Percentiles rank a stretch among this genome's conserved stretches.
phyloP scores from a whole-genome alignment of 2,113 vertebrate genomes.

The Atractosteus spatula region DNA sequence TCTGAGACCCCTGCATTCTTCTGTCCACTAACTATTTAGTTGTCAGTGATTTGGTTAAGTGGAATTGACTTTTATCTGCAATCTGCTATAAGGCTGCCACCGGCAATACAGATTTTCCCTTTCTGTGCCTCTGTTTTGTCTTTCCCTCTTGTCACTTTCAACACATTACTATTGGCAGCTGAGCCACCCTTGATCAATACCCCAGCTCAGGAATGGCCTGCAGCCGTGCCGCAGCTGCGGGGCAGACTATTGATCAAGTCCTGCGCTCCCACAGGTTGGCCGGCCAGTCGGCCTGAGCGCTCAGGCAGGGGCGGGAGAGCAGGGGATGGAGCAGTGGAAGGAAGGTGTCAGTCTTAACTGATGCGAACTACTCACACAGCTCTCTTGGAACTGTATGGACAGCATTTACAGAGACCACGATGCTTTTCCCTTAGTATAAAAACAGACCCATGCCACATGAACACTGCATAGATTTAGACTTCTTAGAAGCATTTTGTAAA shows the following conservation, averaged over 20 bases:
- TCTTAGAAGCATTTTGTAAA: too few species aligned
- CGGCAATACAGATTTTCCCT: constrained; percentile 75
- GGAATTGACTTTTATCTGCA: constrained; percentile 95
- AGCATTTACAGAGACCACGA: too few species aligned
- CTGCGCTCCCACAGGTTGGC: constrained; percentile 81
- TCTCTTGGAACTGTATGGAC: background rate
- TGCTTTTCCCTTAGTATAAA: too few species aligned
- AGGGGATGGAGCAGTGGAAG: constrained; percentile 8
- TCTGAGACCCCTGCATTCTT: constrained; percentile 71
- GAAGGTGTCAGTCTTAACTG: background rate
- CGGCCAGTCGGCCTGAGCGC: constrained; percentile 49
- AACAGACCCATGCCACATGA: too few species aligned
- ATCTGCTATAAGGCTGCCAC: constrained; percentile 81
- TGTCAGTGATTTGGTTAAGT: constrained; percentile 93
- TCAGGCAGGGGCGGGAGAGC: constrained; percentile 44
- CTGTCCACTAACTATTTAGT: constrained; percentile 92
- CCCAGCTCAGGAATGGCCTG: constrained; percentile 76
- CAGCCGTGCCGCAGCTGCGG: constrained; percentile 71
- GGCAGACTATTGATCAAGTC: constrained; percentile 81
- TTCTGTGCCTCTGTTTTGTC: constrained; percentile 45
- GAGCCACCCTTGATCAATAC: constrained; percentile 86
- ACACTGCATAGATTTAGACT: too few species aligned
- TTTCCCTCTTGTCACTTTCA: constrained; percentile 74
- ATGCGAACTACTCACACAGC: too few species aligned
- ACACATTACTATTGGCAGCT: constrained; percentile 88